Evolutionary conservation across 1,140 invertebrate genomes (phyloP).

Genomic region (Capitella teleta): DNA sequence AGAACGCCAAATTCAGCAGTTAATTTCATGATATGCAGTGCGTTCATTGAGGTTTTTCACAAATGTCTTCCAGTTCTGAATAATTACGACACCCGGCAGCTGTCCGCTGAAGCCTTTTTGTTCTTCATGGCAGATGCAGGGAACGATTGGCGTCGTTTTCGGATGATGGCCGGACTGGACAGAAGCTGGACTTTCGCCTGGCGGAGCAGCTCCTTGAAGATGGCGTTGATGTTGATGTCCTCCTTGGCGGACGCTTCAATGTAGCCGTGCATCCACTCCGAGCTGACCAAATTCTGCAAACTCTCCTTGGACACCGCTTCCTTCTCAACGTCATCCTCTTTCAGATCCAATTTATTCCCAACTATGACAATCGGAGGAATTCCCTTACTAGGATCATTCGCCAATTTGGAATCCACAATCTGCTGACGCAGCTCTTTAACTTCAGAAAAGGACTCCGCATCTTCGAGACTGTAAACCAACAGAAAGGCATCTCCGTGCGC

Average conservation of each 20-base stretch:
- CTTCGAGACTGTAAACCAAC: slow-evolving; percentile 45
- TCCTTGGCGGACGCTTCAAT: slow-evolving; percentile 79
- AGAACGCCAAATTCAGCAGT: too few relatives aligned
- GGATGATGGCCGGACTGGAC: not conserved
- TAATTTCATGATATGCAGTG: too few relatives aligned
- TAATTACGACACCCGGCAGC: too few relatives aligned
- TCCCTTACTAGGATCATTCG: too few relatives aligned
- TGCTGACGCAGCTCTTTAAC: slow-evolving; percentile 2
- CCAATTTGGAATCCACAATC: not conserved
- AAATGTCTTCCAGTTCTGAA: too few relatives aligned
- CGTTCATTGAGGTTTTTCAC: too few relatives aligned
- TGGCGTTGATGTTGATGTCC: slow-evolving; percentile 61
- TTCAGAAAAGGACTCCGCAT: slow-evolving; percentile 13
- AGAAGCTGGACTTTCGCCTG: slow-evolving; percentile 64
- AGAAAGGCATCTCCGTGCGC: slow-evolving; percentile 66
- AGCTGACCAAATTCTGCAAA: not conserved
- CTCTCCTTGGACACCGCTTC: not conserved
- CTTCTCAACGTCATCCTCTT: slow-evolving; percentile 44
- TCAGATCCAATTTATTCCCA: slow-evolving; percentile 4
- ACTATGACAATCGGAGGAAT: slow-evolving; percentile 5
- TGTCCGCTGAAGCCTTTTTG: too few relatives aligned
- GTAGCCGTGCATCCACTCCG: slow-evolving; percentile 49
- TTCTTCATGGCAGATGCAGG: too few relatives aligned
- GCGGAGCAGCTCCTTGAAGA: slow-evolving; percentile 63
- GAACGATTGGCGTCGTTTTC: not conserved